Conservation (phyloP, 2,113 vertebrate genomes). For the Gymnobelideus leadbeateri region DNA sequence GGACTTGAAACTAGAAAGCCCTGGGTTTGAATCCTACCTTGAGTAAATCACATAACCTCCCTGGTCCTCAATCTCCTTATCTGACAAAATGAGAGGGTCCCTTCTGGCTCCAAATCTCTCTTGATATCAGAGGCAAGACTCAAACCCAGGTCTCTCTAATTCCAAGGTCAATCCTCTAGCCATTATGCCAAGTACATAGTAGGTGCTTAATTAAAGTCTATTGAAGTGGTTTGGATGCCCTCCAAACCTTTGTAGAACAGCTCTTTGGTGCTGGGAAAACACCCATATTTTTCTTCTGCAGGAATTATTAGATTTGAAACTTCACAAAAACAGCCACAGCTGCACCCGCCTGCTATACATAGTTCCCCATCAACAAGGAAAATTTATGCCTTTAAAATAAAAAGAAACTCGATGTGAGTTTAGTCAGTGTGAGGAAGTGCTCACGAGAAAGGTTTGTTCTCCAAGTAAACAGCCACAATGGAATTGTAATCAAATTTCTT, state of each 20-base stretch:
- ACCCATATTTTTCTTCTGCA: constrained; percentile 18
- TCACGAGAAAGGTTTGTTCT: constrained; percentile 59
- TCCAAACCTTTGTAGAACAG: neutral
- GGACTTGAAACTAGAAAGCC: neutral
- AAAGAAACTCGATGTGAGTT: constrained; percentile 47
- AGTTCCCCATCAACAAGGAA: constrained; percentile 47
- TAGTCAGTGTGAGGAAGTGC: constrained; percentile 57
- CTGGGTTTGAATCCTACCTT: neutral
- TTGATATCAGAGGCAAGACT: neutral
- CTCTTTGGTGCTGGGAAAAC: neutral
- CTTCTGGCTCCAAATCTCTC: neutral
- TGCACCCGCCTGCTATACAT: neutral
- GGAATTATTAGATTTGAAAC: constrained; percentile 64
- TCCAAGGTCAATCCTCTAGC: neutral
- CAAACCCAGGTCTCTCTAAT: neutral
- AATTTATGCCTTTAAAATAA: constrained; percentile 64
- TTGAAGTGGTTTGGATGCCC: neutral
- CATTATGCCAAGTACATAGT: neutral
- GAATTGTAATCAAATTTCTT: constrained; percentile 76
- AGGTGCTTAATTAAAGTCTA: neutral
- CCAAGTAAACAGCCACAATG: constrained; percentile 68
- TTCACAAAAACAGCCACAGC: constrained; percentile 32
- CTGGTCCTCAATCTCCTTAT: neutral
- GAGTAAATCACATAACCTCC: neutral
- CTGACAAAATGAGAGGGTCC: neutral